Evolutionary conservation across 1,140 invertebrate species (phyloP).

Genomic region (Babylonia areolata): DNA sequence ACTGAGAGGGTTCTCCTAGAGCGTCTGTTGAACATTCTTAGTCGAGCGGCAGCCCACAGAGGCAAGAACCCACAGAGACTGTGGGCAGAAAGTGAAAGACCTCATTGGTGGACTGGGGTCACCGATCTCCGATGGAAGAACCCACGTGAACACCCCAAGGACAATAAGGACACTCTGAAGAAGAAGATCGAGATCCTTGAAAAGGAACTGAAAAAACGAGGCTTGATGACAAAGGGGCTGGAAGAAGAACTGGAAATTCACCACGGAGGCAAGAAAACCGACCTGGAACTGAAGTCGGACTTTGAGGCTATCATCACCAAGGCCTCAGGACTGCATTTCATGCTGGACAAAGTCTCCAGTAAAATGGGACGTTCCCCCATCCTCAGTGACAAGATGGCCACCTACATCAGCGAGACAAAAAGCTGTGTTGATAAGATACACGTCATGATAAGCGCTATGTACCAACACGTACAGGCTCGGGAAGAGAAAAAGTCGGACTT

Average conservation of each 20-base stretch:
- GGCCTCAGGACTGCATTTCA: conserved; percentile 21
- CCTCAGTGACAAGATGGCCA: conserved; percentile 24
- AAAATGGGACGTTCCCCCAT: not conserved
- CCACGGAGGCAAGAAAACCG: conserved; percentile 11
- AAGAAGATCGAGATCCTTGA: conserved; percentile 23
- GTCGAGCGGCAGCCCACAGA: conserved; percentile 1
- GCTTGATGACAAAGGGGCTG: conserved; percentile 1
- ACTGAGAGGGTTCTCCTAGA: conserved; percentile 23
- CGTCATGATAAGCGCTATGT: not conserved
- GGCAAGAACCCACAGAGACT: conserved; percentile 26
- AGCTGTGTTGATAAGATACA: conserved; percentile 2
- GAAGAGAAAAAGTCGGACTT: not conserved
- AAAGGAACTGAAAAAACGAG: not conserved
- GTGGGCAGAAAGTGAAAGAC: conserved; percentile 28
- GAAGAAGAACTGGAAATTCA: conserved; percentile 11
- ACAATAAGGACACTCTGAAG: conserved; percentile 24
- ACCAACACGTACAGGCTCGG: not conserved
- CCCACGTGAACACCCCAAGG: conserved; percentile 31
- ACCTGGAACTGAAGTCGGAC: conserved; percentile 37
- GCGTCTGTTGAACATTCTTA: conserved; percentile 29
- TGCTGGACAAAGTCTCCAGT: conserved; percentile 7
- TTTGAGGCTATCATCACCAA: conserved; percentile 33
- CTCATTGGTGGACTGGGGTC: conserved; percentile 20
- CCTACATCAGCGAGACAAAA: conserved; percentile 5
- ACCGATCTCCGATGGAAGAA: conserved; percentile 22